Conservation (phyloP, 2,113 vertebrate species). For the Archilochus colubris region DNA sequence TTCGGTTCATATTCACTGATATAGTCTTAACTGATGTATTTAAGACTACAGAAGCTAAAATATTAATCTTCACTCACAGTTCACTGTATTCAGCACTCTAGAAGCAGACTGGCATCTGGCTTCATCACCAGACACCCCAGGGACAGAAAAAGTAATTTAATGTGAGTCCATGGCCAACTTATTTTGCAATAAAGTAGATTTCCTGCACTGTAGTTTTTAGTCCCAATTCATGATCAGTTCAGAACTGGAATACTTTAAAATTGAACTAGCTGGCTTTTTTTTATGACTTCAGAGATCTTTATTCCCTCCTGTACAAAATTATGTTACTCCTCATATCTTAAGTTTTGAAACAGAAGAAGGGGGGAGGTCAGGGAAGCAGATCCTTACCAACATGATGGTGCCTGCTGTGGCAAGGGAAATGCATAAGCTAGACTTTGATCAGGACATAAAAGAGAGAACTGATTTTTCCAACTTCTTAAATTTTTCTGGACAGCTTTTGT, state of each 20-base stretch:
- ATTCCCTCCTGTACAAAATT: neutral
- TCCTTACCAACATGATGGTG: neutral
- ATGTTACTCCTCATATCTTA: neutral
- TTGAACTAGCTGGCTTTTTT: slow-evolving; percentile 7
- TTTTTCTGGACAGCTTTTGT: neutral
- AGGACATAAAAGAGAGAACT: neutral
- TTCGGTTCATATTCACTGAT: neutral
- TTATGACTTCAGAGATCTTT: neutral
- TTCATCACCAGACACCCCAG: neutral
- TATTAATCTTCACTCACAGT: neutral
- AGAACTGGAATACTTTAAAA: slow-evolving; percentile 3
- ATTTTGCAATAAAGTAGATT: slow-evolving; percentile 22
- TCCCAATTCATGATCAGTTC: neutral
- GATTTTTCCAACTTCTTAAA: neutral
- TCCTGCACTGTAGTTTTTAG: neutral
- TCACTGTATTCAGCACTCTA: neutral
- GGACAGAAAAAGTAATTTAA: slow-evolving; percentile 5
- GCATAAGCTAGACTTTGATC: neutral
- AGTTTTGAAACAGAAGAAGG: neutral
- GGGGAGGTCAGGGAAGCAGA: neutral
- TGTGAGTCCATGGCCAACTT: neutral
- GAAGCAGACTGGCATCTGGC: neutral
- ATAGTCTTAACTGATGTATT: no score
- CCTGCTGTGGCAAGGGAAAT: neutral
- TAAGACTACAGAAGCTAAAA: neutral